Percentiles rank a stretch among this genome's conserved stretches.
Conservation (phyloP, 1,140 invertebrate species). For the Helicoverpa armigera region DNA sequence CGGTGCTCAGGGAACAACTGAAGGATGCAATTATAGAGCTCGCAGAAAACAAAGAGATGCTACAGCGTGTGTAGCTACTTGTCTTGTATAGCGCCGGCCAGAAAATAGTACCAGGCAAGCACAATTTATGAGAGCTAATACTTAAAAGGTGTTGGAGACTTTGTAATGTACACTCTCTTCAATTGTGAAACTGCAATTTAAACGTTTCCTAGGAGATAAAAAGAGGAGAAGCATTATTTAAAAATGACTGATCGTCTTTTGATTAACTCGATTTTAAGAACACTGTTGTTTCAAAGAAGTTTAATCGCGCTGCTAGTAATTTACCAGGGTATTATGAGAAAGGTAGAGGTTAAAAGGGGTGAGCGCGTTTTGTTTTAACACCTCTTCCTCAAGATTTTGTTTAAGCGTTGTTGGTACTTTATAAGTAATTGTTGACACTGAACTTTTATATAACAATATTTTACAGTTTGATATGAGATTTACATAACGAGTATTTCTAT, state of each 20-base stretch:
- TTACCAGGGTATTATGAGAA: slow-evolving; percentile 6
- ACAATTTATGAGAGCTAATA: slow-evolving; percentile 36
- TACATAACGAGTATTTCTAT: too few relatives aligned
- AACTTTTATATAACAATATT: too few relatives aligned
- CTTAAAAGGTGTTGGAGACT: slow-evolving; percentile 35
- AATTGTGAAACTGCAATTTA: background rate
- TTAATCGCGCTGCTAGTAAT: too few relatives aligned
- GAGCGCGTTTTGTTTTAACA: background rate
- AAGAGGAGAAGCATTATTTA: background rate
- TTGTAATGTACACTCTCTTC: slow-evolving; percentile 9
- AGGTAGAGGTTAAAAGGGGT: background rate
- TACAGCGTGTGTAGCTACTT: slow-evolving; percentile 10
- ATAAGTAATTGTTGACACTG: too few relatives aligned
- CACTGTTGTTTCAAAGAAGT: too few relatives aligned
- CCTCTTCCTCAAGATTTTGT: too few relatives aligned
- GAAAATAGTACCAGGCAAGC: slow-evolving; percentile 27
- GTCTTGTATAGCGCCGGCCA: slow-evolving; percentile 13
- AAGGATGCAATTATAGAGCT: slow-evolving; percentile 44
- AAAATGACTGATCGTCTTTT: background rate
- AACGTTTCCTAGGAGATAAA: background rate
- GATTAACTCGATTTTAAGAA: too few relatives aligned
- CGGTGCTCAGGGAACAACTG: slow-evolving; percentile 37
- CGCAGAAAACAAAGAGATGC: slow-evolving; percentile 45
- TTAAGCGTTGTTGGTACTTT: too few relatives aligned
- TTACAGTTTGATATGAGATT: too few relatives aligned